A percentile compares a stretch with the other conserved stretches of the same genome.
Evolutionary conservation across 2,888 invertebrate species (phyloP).

Genomic region (Unio delphinus): DNA sequence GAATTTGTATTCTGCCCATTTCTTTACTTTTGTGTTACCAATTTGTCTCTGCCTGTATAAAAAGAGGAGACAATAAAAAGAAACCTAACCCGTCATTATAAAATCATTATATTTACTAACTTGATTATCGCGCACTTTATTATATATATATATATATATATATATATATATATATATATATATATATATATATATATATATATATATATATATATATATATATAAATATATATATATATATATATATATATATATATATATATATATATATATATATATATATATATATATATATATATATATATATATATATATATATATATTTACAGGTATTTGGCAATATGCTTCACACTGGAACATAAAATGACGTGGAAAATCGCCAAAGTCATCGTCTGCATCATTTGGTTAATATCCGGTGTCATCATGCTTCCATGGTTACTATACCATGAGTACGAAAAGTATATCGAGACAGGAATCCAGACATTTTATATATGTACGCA

Average conservation of each 20-base stretch:
- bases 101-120: too few relatives aligned
- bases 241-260: background rate
- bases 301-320: background rate
- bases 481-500: slow-evolving; percentile 45
- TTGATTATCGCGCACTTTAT: too few relatives aligned
- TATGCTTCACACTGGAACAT: slow-evolving; percentile 93
- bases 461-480: slow-evolving; percentile 9
- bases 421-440: slow-evolving; percentile 91
- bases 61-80: too few relatives aligned
- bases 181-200: background rate
- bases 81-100: too few relatives aligned
- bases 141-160: background rate
- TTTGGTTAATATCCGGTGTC: slow-evolving; percentile 89
- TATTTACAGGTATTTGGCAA: slow-evolving; percentile 89
- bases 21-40: too few relatives aligned
- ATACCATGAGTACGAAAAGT: slow-evolving; percentile 80
- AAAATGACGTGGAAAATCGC: slow-evolving; percentile 92
- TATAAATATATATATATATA: background rate
- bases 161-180: background rate
- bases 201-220: background rate
- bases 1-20: too few relatives aligned
- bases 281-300: too few relatives aligned
- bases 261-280: slow-evolving; percentile 3
- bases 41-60: too few relatives aligned
- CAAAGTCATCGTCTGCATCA: slow-evolving; percentile 87